Conservation (phyloP, 2,888 invertebrate genomes). For the Exephanes ischioxanthus region DNA sequence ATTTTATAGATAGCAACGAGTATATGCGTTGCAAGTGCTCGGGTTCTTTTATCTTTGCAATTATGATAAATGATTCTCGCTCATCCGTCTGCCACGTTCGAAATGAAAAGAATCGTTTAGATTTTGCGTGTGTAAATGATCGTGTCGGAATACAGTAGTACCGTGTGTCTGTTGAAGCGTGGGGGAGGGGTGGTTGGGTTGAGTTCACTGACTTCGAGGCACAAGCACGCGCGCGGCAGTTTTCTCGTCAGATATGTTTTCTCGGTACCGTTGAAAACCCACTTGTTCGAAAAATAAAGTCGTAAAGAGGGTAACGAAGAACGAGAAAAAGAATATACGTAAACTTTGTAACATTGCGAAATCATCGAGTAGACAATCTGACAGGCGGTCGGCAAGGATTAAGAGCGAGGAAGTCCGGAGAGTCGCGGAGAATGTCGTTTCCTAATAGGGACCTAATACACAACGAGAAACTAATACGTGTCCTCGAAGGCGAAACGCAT, state of each 20-base stretch:
- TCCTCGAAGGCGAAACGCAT: conserved; percentile 12
- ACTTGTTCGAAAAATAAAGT: background rate
- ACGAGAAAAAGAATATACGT: background rate
- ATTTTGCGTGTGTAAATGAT: conserved; percentile 13
- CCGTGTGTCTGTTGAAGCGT: conserved; percentile 25
- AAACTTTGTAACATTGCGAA: conserved; percentile 2
- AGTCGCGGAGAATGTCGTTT: background rate
- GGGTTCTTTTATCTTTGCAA: conserved; percentile 2
- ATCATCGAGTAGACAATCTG: background rate
- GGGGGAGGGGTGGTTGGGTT: conserved; percentile 19
- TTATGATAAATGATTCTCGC: conserved; percentile 37
- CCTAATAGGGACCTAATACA: conserved; percentile 3
- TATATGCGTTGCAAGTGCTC: background rate
- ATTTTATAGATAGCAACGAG: background rate
- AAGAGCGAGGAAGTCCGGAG: background rate
- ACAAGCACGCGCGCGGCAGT: conserved; percentile 40
- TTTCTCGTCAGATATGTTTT: background rate
- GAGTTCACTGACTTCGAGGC: conserved; percentile 54
- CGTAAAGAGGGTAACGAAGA: background rate
- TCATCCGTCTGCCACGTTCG: conserved; percentile 7
- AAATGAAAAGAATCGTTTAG: background rate
- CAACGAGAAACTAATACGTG: conserved; percentile 5
- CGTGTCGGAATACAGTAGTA: background rate
- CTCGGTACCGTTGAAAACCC: background rate
- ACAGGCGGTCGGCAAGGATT: background rate